Conservation (phyloP, 2,797 vertebrate genomes). For the Channallabes apus region DNA sequence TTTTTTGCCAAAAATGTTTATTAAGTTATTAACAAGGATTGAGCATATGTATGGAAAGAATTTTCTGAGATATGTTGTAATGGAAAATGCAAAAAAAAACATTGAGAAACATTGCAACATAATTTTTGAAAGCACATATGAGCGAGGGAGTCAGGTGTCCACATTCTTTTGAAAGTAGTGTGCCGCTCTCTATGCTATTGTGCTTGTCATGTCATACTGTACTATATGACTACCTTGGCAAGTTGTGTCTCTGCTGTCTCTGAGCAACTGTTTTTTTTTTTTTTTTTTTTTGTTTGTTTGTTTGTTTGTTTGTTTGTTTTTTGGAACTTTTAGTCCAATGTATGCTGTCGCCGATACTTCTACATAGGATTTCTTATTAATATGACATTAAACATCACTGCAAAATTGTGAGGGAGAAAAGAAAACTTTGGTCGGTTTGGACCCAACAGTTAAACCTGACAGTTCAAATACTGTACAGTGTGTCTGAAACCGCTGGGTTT, state of each 20-base stretch:
- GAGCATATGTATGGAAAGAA: no score
- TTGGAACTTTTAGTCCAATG: neutral
- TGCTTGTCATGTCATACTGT: neutral
- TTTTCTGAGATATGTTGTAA: no score
- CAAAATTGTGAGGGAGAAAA: neutral
- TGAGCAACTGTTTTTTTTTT: neutral
- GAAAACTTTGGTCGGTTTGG: neutral
- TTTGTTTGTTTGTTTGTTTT: no score
- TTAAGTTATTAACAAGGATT: no score
- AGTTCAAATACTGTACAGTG: neutral
- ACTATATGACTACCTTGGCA: no score
- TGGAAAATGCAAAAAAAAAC: no score
- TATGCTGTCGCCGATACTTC: neutral
- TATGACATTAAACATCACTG: neutral
- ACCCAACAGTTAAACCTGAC: neutral
- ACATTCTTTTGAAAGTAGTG: neutral
- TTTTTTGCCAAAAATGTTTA: no score
- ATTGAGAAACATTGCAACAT: neutral
- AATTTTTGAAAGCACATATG: neutral
- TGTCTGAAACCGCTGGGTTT: neutral
- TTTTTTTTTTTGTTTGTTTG: no score
- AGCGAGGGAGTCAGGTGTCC: neutral
- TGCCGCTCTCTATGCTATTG: neutral
- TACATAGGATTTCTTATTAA: neutral
- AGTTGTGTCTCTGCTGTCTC: neutral